Evolutionary conservation across 2,797 vertebrate genomes (phyloP).

Genomic region (Carapus acus): DNA sequence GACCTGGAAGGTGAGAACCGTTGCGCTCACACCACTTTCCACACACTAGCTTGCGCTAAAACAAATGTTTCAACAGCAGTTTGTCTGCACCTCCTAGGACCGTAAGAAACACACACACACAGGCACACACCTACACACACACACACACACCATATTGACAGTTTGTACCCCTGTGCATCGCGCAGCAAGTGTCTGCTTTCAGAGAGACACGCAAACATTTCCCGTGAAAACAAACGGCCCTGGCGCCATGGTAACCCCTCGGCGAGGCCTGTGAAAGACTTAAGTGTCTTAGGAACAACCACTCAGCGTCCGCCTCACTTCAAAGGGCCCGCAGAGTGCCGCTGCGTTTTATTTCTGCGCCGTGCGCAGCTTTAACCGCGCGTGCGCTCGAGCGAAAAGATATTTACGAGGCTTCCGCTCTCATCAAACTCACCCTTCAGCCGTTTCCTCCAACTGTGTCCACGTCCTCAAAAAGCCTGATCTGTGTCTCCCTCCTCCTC

Average conservation of each 20-base stretch:
- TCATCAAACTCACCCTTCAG: conserved; percentile 7
- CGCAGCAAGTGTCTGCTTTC: conserved; percentile 39
- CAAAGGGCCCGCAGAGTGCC: no score
- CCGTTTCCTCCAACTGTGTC: conserved; percentile 44
- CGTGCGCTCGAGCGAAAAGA: conserved; percentile 20
- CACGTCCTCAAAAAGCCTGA: conserved; percentile 52
- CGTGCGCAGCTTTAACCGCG: no score
- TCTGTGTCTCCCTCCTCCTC: conserved; percentile 50
- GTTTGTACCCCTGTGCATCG: no score
- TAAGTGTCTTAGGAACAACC: conserved; percentile 33
- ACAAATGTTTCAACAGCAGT: no score
- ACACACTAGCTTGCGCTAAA: no score
- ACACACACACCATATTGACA: conserved; percentile 6
- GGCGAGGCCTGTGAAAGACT: conserved; percentile 8
- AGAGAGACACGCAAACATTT: conserved; percentile 27
- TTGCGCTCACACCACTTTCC: neutral
- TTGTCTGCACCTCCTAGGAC: no score
- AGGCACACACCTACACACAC: conserved; percentile 11
- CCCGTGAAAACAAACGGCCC: conserved; percentile 28
- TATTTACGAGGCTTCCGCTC: conserved; percentile 35
- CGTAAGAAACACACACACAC: no score
- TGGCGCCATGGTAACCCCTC: conserved; percentile 26
- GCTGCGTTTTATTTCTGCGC: no score
- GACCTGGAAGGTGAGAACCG: conserved; percentile 90
- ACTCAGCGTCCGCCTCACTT: no score